Percentiles rank a stretch among this genome's conserved stretches.
Conservation (phyloP, 1,140 invertebrate species). For the Sipha flava region DNA sequence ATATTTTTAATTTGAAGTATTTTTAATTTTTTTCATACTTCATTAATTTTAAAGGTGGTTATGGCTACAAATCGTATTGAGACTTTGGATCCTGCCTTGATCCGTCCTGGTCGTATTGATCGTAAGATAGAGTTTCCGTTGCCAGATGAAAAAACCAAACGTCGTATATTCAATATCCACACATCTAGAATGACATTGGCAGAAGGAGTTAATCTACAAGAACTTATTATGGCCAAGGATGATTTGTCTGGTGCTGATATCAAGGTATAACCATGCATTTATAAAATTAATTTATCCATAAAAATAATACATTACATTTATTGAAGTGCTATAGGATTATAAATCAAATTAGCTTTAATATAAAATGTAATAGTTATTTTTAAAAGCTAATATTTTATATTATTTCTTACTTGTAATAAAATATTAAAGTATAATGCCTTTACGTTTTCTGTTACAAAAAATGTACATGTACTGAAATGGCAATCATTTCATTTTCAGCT, state of each 20-base stretch:
- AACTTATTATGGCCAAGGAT: conserved; percentile 98
- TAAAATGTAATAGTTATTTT: too few species aligned
- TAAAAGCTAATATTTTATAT: too few species aligned
- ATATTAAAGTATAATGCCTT: too few species aligned
- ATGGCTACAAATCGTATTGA: conserved; percentile 99
- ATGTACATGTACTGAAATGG: too few species aligned
- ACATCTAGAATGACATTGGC: conserved; percentile 96
- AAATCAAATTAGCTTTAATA: too few species aligned
- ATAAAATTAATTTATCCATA: too few species aligned
- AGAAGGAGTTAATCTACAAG: conserved; percentile 94
- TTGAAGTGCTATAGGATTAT: too few species aligned
- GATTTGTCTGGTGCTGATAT: conserved; percentile 96
- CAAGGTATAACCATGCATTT: conserved; percentile 49
- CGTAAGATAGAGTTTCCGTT: conserved; percentile 99
- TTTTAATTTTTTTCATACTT: neutral
- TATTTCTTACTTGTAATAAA: too few species aligned
- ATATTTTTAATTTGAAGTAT: neutral
- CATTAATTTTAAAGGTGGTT: conserved; percentile 60
- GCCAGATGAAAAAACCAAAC: conserved; percentile 98
- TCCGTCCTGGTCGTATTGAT: conserved; percentile 97
- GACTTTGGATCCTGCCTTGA: conserved; percentile 95
- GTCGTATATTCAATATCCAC: conserved; percentile 96
- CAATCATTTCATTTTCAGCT: too few species aligned
- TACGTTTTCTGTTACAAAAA: too few species aligned
- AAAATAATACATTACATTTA: neutral